Evolutionary conservation across 1,140 invertebrate species (phyloP).

Genomic region (Drosophila lowei): DNA sequence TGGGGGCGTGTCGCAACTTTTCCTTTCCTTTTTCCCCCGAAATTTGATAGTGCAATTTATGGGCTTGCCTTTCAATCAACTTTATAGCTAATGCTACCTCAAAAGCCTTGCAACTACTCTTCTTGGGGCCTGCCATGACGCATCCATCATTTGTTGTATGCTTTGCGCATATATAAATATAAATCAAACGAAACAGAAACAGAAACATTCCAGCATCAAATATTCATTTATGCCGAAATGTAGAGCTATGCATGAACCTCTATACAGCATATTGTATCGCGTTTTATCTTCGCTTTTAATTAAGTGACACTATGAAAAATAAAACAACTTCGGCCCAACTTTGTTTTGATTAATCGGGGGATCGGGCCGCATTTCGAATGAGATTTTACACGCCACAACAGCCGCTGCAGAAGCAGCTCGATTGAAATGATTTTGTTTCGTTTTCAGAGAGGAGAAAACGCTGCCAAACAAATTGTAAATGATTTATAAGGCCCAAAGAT

Average conservation of each 20-base stretch:
- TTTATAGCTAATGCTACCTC: slow-evolving; percentile 38
- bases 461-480: slow-evolving; percentile 64
- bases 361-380: slow-evolving; percentile 43
- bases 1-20: slow-evolving; percentile 27
- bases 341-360: slow-evolving; percentile 65
- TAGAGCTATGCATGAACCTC: slow-evolving; percentile 50
- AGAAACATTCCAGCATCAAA: slow-evolving; percentile 54
- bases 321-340: slow-evolving; percentile 27
- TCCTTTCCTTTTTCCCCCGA: background rate
- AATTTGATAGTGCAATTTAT: background rate
- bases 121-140: slow-evolving; percentile 34
- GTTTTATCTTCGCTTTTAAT: slow-evolving; percentile 70
- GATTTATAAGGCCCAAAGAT: slow-evolving; percentile 54
- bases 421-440: slow-evolving; percentile 66
- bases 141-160: slow-evolving; percentile 61
- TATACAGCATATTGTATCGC: slow-evolving; percentile 44
- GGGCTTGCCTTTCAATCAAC: slow-evolving; percentile 10
- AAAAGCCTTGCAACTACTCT: too few relatives aligned
- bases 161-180: slow-evolving; percentile 58
- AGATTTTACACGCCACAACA: slow-evolving; percentile 56
- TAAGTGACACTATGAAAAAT: slow-evolving; percentile 70
- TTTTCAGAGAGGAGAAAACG: slow-evolving; percentile 6
- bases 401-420: slow-evolving; percentile 24
- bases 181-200: slow-evolving; percentile 30
- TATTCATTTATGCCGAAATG: slow-evolving; percentile 69